Percentiles rank a stretch among this genome's conserved stretches.
Conservation (phyloP, 1,140 invertebrate genomes). For the Cephus cinctus region DNA sequence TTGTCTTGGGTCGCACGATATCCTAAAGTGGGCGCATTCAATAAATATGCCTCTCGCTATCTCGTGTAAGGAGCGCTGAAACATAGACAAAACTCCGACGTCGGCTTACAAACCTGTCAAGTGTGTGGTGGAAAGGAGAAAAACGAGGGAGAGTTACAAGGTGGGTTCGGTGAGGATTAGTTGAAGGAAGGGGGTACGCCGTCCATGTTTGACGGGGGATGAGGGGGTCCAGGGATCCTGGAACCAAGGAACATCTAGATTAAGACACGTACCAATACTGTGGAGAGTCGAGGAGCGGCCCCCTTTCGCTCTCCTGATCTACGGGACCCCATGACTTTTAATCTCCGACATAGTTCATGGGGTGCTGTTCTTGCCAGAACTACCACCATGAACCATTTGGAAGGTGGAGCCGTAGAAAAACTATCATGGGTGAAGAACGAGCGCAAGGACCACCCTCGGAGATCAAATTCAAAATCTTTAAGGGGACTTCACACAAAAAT, state of each 20-base stretch:
- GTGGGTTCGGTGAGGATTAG: not conserved
- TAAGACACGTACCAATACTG: conserved; percentile 18
- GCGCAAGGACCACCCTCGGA: conserved; percentile 48
- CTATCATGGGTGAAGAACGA: conserved; percentile 42
- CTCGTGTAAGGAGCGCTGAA: conserved; percentile 25
- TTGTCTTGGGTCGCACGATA: conserved; percentile 29
- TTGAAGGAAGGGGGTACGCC: conserved; percentile 3
- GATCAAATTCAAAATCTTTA: conserved; percentile 40
- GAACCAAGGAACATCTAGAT: conserved; percentile 18
- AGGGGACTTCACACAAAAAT: conserved; percentile 50
- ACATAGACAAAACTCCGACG: conserved; percentile 27
- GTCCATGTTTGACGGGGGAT: conserved; percentile 29
- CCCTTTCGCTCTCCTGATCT: conserved; percentile 5
- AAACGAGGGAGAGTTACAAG: conserved; percentile 10
- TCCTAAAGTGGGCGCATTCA: conserved; percentile 9
- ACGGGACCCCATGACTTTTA: too few species aligned
- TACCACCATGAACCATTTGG: not conserved
- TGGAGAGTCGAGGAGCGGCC: conserved; percentile 7
- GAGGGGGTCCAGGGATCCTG: conserved; percentile 30
- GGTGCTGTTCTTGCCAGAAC: too few species aligned
- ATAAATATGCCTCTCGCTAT: conserved; percentile 41
- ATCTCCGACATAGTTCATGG: too few species aligned
- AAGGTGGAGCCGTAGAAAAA: conserved; percentile 33
- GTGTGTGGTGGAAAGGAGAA: conserved; percentile 11
- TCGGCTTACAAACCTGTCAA: conserved; percentile 32